Conservation (phyloP, 2,797 vertebrate species). For the Pangasius krempfi region DNA sequence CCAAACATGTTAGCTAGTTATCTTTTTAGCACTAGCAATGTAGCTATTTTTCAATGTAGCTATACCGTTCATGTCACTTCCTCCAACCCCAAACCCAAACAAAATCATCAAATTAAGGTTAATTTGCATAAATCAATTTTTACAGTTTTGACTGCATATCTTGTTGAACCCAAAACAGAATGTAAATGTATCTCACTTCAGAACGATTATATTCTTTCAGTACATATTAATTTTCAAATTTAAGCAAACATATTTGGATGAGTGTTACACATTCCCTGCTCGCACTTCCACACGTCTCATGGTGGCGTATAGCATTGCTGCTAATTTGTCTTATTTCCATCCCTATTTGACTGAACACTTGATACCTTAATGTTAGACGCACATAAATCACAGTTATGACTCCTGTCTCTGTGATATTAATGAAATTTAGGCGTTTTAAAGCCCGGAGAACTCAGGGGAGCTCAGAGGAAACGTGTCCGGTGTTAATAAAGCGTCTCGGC, state of each 20-base stretch:
- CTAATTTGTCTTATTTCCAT: slow-evolving; percentile 69
- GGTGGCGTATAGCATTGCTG: slow-evolving; percentile 60
- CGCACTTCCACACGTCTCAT: slow-evolving; percentile 37
- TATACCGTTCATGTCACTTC: neutral
- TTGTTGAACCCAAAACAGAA: neutral
- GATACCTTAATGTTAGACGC: slow-evolving; percentile 68
- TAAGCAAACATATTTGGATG: slow-evolving; percentile 49
- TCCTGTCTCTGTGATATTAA: slow-evolving; percentile 76
- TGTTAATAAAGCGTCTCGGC: slow-evolving; percentile 72
- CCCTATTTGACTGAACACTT: slow-evolving; percentile 69
- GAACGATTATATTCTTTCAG: neutral
- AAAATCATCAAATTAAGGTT: neutral
- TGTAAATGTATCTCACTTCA: neutral
- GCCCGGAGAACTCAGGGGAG: slow-evolving; percentile 66
- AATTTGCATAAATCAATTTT: neutral
- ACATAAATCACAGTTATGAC: slow-evolving; percentile 71
- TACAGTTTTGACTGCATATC: neutral
- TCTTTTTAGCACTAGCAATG: neutral
- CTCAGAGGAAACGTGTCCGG: slow-evolving; percentile 71
- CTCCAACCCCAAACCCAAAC: neutral
- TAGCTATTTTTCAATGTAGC: neutral
- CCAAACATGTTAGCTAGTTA: neutral
- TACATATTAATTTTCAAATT: slow-evolving; percentile 36
- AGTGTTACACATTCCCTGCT: slow-evolving; percentile 24
- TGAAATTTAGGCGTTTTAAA: slow-evolving; percentile 76